Evolutionary conservation across 1,140 invertebrate genomes (phyloP).

Genomic region (Heliconius congener): DNA sequence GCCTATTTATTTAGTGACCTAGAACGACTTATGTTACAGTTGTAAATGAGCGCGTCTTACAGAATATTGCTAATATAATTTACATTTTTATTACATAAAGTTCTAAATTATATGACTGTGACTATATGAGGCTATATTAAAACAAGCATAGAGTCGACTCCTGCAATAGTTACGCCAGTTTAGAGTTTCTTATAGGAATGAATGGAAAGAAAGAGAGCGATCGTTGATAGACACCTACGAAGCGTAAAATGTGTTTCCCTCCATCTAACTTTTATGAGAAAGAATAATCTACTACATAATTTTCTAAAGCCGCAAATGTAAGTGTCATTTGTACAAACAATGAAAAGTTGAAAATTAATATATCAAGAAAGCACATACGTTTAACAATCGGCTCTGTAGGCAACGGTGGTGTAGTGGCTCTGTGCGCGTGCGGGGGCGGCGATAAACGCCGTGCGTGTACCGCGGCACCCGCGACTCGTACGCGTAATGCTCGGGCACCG

Average conservation of each 20-base stretch:
- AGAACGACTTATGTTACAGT: not conserved
- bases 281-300: no score
- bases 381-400: constrained; percentile 49
- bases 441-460: constrained; percentile 67
- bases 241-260: not conserved
- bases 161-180: no score
- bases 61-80: not conserved
- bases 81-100: not conserved
- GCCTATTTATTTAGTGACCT: constrained; percentile 11
- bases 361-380: constrained; percentile 41
- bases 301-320: no score
- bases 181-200: no score
- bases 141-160: no score
- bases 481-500: constrained; percentile 57
- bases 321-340: no score
- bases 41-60: not conserved
- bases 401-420: constrained; percentile 63
- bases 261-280: not conserved
- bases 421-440: constrained; percentile 70
- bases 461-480: constrained; percentile 55
- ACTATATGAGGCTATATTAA: not conserved
- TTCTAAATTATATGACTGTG: not conserved
- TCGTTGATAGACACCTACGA: no score
- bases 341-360: no score
- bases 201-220: no score